Base-by-base conservation (phyloP, 1,140 invertebrate genomes). In the Cheumatopsyche charites region DNA sequence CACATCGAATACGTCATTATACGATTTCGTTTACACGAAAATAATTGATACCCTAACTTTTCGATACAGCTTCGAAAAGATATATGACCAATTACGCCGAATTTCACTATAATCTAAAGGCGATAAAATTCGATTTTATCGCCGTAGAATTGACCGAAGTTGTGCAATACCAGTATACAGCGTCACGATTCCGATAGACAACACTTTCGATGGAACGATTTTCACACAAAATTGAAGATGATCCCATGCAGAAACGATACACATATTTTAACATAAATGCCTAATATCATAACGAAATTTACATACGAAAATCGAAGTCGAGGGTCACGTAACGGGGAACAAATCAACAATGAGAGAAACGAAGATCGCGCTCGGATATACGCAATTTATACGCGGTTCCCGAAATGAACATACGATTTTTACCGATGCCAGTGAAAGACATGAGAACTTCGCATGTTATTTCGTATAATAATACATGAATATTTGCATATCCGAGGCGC, bases 271-370 rank as follows among this genome's bases (percentile, higher is more conserved):
- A 13, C 11, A 47, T 6, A 47, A 13, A 47, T 6, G 43, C 15
- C 11, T 47, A n/a, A 47, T 47, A 47, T 12, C 13, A 47, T 4
- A 47, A 47, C 3, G 15, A n/a, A 13, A n/a, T 12, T 47, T 47
- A 3, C 43, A 58, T 21, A 55, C 4, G 1, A 58, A 58, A 58
- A 23, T 13, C 19, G 23, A 58, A 58, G 25, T 23, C 9, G 12
- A 23, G 23, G 55, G 55, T 58, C 55, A 58, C 23, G 23, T 58
- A 58, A 58, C 55, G 55, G 55, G 12, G 55, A 23, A 58, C 13
- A 58, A 25, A 58, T 58, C 55, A 58, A 58, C 55, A 58, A 58
- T 58, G 55, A 58, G 55, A 58, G 55, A 58, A 58, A 58, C 19
- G 55, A 58, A 25, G 55, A 58, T 26, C 11, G 21, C 55, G 23